These are phyloP conservation scores for Paraplagusia blochii DNA, from an alignment of 2,113 vertebrate species.

Conservation along the genomic window DNA sequence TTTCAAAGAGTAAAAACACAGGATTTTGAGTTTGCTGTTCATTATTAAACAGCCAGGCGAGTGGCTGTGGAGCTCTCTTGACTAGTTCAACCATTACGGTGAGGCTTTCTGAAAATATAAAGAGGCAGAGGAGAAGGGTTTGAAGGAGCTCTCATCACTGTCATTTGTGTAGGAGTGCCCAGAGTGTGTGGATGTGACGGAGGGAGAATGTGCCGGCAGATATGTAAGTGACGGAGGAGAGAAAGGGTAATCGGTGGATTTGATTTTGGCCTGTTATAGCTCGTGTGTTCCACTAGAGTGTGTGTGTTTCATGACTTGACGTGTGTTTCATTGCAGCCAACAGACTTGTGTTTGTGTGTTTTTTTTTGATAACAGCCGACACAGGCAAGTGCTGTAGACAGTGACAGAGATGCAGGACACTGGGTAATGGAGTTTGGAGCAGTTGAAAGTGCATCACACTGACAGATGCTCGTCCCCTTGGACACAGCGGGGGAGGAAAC, in stretches of 20 bases:
- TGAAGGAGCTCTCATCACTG: constrained; percentile 37
- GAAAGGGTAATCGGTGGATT: constrained; percentile 22
- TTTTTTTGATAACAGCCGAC: constrained; percentile 4
- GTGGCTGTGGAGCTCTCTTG: constrained; percentile 37
- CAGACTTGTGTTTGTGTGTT: constrained; percentile 3
- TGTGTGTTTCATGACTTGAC: constrained; percentile 6
- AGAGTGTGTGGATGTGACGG: constrained; percentile 3
- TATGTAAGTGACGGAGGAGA: constrained; percentile 15
- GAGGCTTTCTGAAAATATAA: constrained; percentile 35
- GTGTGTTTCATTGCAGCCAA: constrained; percentile 2
- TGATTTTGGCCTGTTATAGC: constrained; percentile 22
- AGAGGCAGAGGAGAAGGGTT: constrained; percentile 37
- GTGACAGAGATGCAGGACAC: constrained; percentile 58
- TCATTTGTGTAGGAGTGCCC: constrained; percentile 36
- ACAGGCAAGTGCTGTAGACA: constrained; percentile 44
- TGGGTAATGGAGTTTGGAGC: constrained; percentile 72
- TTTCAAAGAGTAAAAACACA: constrained; percentile 21
- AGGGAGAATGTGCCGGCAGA: constrained; percentile 26
- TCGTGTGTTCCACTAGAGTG: constrained; percentile 2
- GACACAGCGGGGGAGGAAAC: constrained; percentile 56
- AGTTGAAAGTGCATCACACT: constrained; percentile 60
- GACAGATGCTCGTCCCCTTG: constrained; percentile 60
- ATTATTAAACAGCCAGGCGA: constrained; percentile 36
- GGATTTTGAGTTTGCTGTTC: constrained; percentile 30
- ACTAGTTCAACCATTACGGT: constrained; percentile 39